These are phyloP conservation scores for Falco cherrug DNA, from an alignment of 2,797 vertebrate species.

Conservation along the genomic window DNA sequence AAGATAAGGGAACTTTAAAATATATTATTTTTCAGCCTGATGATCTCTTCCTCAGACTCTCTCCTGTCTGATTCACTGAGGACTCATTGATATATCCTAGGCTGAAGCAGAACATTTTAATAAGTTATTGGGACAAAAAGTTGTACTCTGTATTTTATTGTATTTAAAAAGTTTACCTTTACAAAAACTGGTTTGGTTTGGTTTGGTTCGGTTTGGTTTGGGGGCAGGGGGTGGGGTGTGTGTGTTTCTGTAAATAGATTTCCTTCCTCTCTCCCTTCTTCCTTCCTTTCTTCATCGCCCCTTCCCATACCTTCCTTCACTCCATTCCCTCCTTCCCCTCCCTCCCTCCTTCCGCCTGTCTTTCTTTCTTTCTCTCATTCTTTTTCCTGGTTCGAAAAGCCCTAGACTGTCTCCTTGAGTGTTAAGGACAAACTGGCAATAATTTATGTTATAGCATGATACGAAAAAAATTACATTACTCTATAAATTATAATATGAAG, in stretches of 20 bases:
- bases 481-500: slow-evolving; percentile 79
- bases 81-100: neutral
- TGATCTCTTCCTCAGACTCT: neutral
- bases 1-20: slow-evolving; percentile 51
- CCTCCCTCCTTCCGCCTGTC: too few relatives aligned
- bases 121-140: neutral
- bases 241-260: neutral
- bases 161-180: neutral
- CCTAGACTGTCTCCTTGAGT: slow-evolving; percentile 77
- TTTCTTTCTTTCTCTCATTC: neutral
- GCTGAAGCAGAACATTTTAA: neutral
- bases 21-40: slow-evolving; percentile 7
- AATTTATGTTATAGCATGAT: slow-evolving; percentile 77
- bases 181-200: neutral
- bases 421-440: slow-evolving; percentile 77
- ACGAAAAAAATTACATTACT: slow-evolving; percentile 76
- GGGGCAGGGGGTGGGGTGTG: too few relatives aligned
- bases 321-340: too few relatives aligned
- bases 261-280: neutral
- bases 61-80: neutral
- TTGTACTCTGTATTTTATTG: neutral
- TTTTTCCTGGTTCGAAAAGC: slow-evolving; percentile 19
- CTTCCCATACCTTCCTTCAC: neutral
- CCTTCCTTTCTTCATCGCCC: neutral
- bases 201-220: too few relatives aligned